Base-by-base conservation (phyloP, 2,888 invertebrate species). In the Sesamia inferens region DNA sequence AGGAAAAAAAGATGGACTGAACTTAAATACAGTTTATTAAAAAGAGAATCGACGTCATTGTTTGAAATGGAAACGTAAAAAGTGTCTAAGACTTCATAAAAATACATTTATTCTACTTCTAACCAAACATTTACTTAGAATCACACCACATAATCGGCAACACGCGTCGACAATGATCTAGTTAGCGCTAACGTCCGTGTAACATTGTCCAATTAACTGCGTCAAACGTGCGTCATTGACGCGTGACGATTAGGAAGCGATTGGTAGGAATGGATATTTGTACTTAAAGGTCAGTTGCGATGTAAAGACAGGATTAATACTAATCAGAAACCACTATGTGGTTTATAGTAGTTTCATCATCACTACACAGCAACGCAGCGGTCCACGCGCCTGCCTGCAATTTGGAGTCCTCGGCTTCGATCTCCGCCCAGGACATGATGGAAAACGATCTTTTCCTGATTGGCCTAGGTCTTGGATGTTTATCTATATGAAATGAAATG, bases 171-270 rank as follows among this genome's bases (percentile, higher is more conserved):
- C 88, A 90, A 87, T 92, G 90, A 94, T 93, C 88, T 87, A 91
- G 91, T 93, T 94, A 94, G 88, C 89, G 84, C 89, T 68, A 68
- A 76, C 92, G 90, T 92, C 90, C 88, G 85, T 87, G 83, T 89
- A 89, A 88, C 92, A 90, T 88, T 88, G 93, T 90, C 91, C 94
- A 94, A 95, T 94, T 95, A 94, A 90, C 89, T 90, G 84, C 90
- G 92, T 93, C 93, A 94, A 91, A 89, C 88, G 90, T 80, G 87
- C 88, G 82, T 89, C 90, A 88, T 84, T 87, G 88, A 90, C 81
- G 92, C 93, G 93, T 94, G 93, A 94, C 92, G 91, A 91, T 93
- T 94, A 94, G 93, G 84, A 63, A n/a, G 42, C 51, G 24, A 58
- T 44, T 42, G 13, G 16, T n/a, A n/a, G 22, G 42, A n/a, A 44